Evolutionary conservation across 2,113 vertebrate genomes (phyloP), one percentile per base, ranked within the genome.

Genomic region (Rhynchopsitta pachyrhyncha): DNA sequence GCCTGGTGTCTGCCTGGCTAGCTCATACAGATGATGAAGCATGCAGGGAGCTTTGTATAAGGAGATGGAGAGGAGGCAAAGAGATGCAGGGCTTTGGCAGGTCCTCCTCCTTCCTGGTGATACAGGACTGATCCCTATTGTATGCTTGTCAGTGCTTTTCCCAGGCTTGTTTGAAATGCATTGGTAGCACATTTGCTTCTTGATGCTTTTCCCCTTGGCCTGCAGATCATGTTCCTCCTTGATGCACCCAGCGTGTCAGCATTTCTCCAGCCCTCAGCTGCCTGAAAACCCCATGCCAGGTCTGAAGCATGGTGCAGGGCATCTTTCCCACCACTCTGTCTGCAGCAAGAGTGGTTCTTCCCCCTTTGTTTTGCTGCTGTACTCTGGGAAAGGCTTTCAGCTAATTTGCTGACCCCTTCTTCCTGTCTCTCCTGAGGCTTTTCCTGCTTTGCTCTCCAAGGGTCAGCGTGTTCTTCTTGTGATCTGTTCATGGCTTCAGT

Each of bases 161-260:
- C 78, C 57, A 59, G 63, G 67, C 67, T 80, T 66, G 81, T 92
- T 87, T 42, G 55, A 93, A 94, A 35, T 68, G 78, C 50, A 41
- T 42, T 0, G 1, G 44, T 81, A 83, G 83, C 76, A 91, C 83
- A 8, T 84, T 93, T 86, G 31, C 53, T 74, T 80, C 70, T 84
- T 66, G 59, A 41, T 95, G 47, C 27, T 81, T 86, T 86, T 74
- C 71, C 47, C 17, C 11, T 81, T 71, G 59, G 52, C 90, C 86
- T 88, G 87, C 67, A 83, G 71, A 63, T 84, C 12, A 2, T 0
- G 8, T 92, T 95, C 82, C 15, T 91, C 73, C 42, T 88, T 10
- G 0, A 28, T 85, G 84, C 62, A n/a, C 22, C 49, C 3, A 1
- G n/a, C 9, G 1, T 0, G 0, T 96, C 92, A 62, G 90, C 93